These are phyloP conservation scores for Craseonycteris thonglongyai DNA, from an alignment of 2,113 vertebrate species.

Conservation along the genomic window DNA sequence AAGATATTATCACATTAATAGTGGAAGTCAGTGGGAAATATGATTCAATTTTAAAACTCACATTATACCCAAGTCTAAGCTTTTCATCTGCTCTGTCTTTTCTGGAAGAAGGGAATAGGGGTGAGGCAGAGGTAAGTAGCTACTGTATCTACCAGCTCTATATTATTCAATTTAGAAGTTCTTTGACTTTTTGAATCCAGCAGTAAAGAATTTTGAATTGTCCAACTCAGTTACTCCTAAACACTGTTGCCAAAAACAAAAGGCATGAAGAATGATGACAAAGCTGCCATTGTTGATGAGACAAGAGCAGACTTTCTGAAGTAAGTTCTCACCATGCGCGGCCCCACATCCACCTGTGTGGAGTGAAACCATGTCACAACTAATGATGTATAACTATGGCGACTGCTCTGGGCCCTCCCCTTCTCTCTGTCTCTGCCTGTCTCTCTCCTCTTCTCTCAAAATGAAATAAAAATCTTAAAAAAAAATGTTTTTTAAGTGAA, in stretches of 20 bases:
- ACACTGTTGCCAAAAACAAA: not conserved
- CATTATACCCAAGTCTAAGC: not conserved
- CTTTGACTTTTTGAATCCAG: not conserved
- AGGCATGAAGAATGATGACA: not conserved
- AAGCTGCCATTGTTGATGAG: not conserved
- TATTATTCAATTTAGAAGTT: not conserved
- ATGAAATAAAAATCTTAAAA: no score
- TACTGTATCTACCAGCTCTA: not conserved
- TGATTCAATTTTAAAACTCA: not conserved
- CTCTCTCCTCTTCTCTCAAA: no score
- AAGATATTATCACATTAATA: not conserved
- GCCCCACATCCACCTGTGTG: no score
- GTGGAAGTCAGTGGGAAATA: not conserved
- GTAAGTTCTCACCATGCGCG: no score
- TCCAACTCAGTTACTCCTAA: not conserved
- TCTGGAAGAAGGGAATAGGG: not conserved
- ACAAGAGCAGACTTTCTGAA: not conserved
- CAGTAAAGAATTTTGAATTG: slow-evolving; percentile 10
- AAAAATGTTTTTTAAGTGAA: no score
- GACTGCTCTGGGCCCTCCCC: no score
- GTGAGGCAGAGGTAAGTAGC: not conserved
- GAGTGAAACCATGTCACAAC: no score
- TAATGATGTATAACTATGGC: no score
- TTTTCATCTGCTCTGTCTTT: not conserved
- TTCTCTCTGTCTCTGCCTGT: no score